A percentile compares a stretch with the other conserved stretches of the same genome.
Conservation (phyloP, 1,140 invertebrate species). For the Oryctes rhinoceros region DNA sequence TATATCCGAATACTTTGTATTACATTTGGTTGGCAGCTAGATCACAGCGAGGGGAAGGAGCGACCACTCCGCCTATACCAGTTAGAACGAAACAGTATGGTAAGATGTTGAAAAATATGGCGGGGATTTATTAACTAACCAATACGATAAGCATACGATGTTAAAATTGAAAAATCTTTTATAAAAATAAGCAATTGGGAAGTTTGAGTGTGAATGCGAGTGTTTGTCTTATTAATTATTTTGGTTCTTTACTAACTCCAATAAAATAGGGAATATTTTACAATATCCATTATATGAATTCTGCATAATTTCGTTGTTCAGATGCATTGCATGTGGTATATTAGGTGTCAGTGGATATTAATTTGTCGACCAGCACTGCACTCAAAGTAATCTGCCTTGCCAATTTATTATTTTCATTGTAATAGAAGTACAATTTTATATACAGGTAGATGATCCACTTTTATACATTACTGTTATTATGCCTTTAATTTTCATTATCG, state of each 20-base stretch:
- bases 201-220: constrained; percentile 41
- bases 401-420: constrained; percentile 39
- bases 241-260: constrained; percentile 31
- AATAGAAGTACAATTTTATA: constrained; percentile 40
- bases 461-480: constrained; percentile 35
- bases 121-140: background rate
- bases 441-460: constrained; percentile 33
- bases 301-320: constrained; percentile 26
- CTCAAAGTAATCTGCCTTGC: constrained; percentile 48
- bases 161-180: constrained; percentile 20
- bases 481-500: constrained; percentile 43
- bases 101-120: constrained; percentile 69
- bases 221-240: background rate
- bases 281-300: constrained; percentile 19
- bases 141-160: background rate
- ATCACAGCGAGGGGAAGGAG: constrained; percentile 91
- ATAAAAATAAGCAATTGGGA: constrained; percentile 24
- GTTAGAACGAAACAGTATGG: constrained; percentile 96
- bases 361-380: constrained; percentile 59
- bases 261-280: constrained; percentile 18
- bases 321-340: constrained; percentile 59
- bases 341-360: constrained; percentile 61
- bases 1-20: constrained; percentile 96
- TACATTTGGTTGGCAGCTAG: constrained; percentile 95
- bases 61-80: constrained; percentile 91